Evolutionary conservation across 2,888 invertebrate species (phyloP).

Genomic region (Bembecia ichneumoniformis): DNA sequence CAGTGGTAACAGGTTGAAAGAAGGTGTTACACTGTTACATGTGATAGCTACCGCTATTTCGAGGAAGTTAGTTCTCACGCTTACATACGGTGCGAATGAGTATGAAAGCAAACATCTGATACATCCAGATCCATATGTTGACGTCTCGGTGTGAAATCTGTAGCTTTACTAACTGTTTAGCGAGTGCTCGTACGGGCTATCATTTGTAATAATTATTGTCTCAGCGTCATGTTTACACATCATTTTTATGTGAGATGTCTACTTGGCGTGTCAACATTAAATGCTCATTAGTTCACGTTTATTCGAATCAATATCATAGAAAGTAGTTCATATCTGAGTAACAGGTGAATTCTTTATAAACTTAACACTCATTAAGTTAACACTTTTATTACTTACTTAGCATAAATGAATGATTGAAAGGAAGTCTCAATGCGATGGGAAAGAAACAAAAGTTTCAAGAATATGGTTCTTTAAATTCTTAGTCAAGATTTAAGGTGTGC

Average conservation of each 20-base stretch:
- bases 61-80: constrained; percentile 60
- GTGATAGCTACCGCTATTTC: constrained; percentile 54
- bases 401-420: too few relatives aligned
- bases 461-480: too few relatives aligned
- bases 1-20: constrained; percentile 18
- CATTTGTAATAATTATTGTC: constrained; percentile 73
- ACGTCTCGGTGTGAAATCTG: constrained; percentile 70
- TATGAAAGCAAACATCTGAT: constrained; percentile 65
- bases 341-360: too few relatives aligned
- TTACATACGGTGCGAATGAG: constrained; percentile 65
- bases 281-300: background rate
- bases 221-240: constrained; percentile 63
- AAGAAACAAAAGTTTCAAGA: too few relatives aligned
- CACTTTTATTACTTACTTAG: too few relatives aligned
- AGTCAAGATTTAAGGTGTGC: too few relatives aligned
- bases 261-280: background rate
- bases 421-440: too few relatives aligned
- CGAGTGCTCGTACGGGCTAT: constrained; percentile 60
- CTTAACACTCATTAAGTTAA: too few relatives aligned
- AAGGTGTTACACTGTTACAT: constrained; percentile 56
- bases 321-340: too few relatives aligned
- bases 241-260: constrained; percentile 26
- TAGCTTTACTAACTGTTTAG: constrained; percentile 72
- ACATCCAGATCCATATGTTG: constrained; percentile 73
- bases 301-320: too few relatives aligned